phyloP scores from a whole-genome alignment of 2,113 vertebrate species.

The Forbesichthys agassizii region DNA sequence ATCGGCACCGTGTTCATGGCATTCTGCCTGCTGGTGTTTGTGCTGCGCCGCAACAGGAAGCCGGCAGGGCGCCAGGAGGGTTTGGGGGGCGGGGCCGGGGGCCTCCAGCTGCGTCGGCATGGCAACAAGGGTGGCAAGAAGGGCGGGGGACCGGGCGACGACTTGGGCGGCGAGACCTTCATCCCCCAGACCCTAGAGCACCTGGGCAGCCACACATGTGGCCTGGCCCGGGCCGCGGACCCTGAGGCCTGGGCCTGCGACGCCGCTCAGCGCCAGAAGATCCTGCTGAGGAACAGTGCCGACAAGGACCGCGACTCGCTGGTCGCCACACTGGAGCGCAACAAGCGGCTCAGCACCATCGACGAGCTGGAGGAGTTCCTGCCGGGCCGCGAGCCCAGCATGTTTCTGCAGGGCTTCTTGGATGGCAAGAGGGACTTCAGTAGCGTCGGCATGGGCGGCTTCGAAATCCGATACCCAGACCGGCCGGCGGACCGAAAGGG shows the following conservation, averaged over 20 bases:
- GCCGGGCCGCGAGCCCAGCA: conserved; percentile 91
- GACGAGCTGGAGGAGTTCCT: conserved; percentile 97
- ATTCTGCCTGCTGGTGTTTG: conserved; percentile 96
- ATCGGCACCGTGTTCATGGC: conserved; percentile 97
- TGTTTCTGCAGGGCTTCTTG: conserved; percentile 96
- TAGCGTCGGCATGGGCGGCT: conserved; percentile 96
- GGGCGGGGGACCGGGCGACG: conserved; percentile 73
- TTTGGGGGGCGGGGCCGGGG: conserved; percentile 90
- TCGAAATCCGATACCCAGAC: conserved; percentile 97
- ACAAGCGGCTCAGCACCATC: conserved; percentile 97
- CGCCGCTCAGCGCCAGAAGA: conserved; percentile 91
- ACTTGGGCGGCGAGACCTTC: conserved; percentile 88
- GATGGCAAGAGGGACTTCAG: conserved; percentile 96
- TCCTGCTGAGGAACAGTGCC: conserved; percentile 83
- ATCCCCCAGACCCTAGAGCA: conserved; percentile 98
- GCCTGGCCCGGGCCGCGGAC: conserved; percentile 82
- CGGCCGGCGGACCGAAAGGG: conserved; percentile 95
- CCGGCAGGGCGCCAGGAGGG: conserved; percentile 88
- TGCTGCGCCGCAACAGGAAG: conserved; percentile 94
- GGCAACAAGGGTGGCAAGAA: conserved; percentile 89
- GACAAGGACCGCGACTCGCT: conserved; percentile 93
- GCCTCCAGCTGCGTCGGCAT: conserved; percentile 87
- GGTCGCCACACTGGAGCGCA: conserved; percentile 85
- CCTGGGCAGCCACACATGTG: conserved; percentile 93
- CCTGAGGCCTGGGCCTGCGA: conserved; percentile 87